Evolutionary conservation across 2,888 invertebrate genomes (phyloP).

Genomic region (Ichneumoninae sp.): DNA sequence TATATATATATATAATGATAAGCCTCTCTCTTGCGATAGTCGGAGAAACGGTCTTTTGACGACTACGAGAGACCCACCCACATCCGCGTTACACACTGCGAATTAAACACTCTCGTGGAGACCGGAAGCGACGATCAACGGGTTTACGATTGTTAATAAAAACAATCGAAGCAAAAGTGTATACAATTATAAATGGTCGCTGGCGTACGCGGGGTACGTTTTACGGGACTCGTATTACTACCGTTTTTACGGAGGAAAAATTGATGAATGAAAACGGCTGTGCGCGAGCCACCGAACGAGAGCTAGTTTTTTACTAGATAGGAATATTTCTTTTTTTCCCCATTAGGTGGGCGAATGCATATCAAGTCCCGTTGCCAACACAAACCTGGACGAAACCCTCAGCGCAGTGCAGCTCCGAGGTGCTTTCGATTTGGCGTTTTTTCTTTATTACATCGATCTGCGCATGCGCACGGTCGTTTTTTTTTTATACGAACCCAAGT

Average conservation of each 20-base stretch:
- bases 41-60: slow-evolving; percentile 6
- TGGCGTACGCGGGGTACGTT: slow-evolving; percentile 20
- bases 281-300: neutral
- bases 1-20: slow-evolving; percentile 7
- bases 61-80: slow-evolving; percentile 62
- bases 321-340: neutral
- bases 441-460: too few relatives aligned
- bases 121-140: slow-evolving; percentile 1
- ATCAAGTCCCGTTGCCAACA: too few relatives aligned
- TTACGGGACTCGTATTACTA: slow-evolving; percentile 53
- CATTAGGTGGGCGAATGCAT: too few relatives aligned
- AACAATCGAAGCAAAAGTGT: slow-evolving; percentile 4
- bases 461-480: too few relatives aligned
- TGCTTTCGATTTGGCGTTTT: too few relatives aligned
- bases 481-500: too few relatives aligned
- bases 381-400: too few relatives aligned
- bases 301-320: neutral
- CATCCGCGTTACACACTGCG: slow-evolving; percentile 49
- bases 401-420: too few relatives aligned
- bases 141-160: slow-evolving; percentile 11
- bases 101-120: slow-evolving; percentile 16
- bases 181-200: slow-evolving; percentile 23
- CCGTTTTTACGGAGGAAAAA: slow-evolving; percentile 38
- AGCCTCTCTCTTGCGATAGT: neutral
- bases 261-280: slow-evolving; percentile 46